A percentile compares a stretch with the other conserved stretches of the same genome.
Evolutionary conservation across 2,797 vertebrate genomes (phyloP).

Genomic region (Anabas testudineus): DNA sequence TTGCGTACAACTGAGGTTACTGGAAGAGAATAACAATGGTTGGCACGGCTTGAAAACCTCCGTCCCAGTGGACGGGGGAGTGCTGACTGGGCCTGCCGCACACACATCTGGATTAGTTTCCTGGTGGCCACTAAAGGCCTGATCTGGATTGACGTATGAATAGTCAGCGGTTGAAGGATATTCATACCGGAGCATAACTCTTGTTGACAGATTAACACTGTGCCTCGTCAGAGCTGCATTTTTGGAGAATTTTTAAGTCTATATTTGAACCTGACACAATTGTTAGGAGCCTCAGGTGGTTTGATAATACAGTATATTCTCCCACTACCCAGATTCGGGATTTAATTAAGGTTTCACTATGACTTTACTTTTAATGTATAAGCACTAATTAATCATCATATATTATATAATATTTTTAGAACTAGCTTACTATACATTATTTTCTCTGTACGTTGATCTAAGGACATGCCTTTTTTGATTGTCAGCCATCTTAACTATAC

Average conservation of each 20-base stretch:
- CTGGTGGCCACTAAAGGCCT: conserved; percentile 76
- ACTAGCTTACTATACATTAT: too few relatives aligned
- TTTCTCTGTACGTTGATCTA: too few relatives aligned
- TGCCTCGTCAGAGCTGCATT: conserved; percentile 43
- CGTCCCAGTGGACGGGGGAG: conserved; percentile 68
- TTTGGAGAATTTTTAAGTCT: conserved; percentile 47
- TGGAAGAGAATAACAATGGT: conserved; percentile 86
- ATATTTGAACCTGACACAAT: conserved; percentile 64
- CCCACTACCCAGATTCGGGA: neutral
- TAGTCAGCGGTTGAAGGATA: conserved; percentile 78
- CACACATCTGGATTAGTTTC: conserved; percentile 84
- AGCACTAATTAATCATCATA: too few relatives aligned
- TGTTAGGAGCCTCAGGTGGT: conserved; percentile 21
- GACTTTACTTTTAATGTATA: neutral
- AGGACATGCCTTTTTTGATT: too few relatives aligned
- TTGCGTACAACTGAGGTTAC: conserved; percentile 79
- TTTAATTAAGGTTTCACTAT: neutral
- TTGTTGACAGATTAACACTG: conserved; percentile 72
- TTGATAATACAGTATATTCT: conserved; percentile 13
- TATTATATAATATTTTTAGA: too few relatives aligned
- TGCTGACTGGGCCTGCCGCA: conserved; percentile 74
- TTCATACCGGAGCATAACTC: conserved; percentile 66
- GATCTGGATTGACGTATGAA: conserved; percentile 79
- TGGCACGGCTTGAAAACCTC: conserved; percentile 84
- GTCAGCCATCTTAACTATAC: too few relatives aligned